These are phyloP conservation scores for Gasteruption jaculator DNA, from an alignment of 2,888 invertebrate species.

Conservation along the genomic window DNA sequence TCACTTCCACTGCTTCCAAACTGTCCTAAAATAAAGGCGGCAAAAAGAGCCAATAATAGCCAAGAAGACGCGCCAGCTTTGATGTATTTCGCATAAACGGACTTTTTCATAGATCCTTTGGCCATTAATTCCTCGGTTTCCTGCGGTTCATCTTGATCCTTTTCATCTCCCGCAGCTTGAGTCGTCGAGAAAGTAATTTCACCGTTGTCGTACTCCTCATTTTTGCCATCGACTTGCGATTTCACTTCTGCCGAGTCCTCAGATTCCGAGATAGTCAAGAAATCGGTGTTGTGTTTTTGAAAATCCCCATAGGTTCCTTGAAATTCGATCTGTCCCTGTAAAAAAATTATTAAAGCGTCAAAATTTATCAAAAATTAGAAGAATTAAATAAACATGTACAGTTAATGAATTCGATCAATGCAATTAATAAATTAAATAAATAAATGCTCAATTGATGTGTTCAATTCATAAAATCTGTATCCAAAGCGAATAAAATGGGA, in stretches of 20 bases:
- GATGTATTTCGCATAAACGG: conserved; percentile 67
- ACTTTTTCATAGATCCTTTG: conserved; percentile 61
- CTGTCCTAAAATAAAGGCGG: conserved; percentile 65
- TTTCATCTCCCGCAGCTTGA: conserved; percentile 9
- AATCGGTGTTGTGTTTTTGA: conserved; percentile 54
- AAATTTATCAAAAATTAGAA: no score
- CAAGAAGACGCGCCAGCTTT: conserved; percentile 62
- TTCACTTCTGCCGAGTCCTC: conserved; percentile 33
- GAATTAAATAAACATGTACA: background rate
- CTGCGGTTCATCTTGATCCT: conserved; percentile 50
- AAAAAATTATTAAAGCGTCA: background rate
- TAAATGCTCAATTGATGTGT: no score
- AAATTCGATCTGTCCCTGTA: conserved; percentile 61
- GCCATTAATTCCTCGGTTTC: conserved; percentile 65
- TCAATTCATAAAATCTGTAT: no score
- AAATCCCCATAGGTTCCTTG: conserved; percentile 58
- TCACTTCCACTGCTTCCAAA: conserved; percentile 67
- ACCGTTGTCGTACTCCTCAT: conserved; percentile 8
- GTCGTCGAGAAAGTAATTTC: background rate
- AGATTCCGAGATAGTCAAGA: conserved; percentile 51
- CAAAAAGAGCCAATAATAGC: conserved; percentile 55
- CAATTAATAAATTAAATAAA: background rate
- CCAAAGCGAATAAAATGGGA: no score
- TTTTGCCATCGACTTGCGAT: conserved; percentile 31
- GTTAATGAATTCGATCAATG: conserved; percentile 27